phyloP scores from a whole-genome alignment of 2,797 vertebrate species.

The Helicolenus hilgendorfi region DNA sequence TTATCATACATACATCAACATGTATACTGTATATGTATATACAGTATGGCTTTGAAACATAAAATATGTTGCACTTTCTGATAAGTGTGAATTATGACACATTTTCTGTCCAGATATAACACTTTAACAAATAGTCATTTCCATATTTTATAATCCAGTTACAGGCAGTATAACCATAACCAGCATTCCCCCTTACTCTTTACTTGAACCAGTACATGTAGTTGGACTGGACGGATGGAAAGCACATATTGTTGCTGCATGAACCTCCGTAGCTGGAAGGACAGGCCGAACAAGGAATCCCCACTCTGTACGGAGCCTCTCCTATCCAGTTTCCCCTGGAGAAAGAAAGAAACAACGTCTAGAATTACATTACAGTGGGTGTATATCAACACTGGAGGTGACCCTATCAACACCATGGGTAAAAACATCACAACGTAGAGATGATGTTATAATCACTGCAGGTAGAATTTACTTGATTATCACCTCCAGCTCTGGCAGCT shows the following conservation, averaged over 20 bases:
- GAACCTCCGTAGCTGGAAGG: slow-evolving; percentile 93
- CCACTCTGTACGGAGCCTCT: slow-evolving; percentile 95
- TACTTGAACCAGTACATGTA: slow-evolving; percentile 96
- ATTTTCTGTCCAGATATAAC: not conserved
- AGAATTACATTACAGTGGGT: not conserved
- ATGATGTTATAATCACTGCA: not conserved
- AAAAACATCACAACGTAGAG: not conserved
- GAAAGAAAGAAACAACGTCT: not conserved
- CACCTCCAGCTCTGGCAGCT: not conserved
- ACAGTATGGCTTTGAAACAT: not conserved
- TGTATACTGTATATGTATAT: not conserved
- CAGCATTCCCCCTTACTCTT: slow-evolving; percentile 32
- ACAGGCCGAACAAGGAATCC: slow-evolving; percentile 93
- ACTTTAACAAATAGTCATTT: not conserved
- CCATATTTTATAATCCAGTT: not conserved
- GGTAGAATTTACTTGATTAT: not conserved
- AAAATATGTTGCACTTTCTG: not conserved
- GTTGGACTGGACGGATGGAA: slow-evolving; percentile 93
- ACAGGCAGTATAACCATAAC: not conserved
- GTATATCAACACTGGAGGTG: not conserved
- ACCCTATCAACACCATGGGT: not conserved
- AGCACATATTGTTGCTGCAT: slow-evolving; percentile 94
- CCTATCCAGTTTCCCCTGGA: slow-evolving; percentile 95
- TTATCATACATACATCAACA: not conserved
- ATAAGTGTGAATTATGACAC: not conserved